Evolutionary conservation across 2,888 invertebrate species (phyloP).

Genomic region (Hemithea aestivaria): DNA sequence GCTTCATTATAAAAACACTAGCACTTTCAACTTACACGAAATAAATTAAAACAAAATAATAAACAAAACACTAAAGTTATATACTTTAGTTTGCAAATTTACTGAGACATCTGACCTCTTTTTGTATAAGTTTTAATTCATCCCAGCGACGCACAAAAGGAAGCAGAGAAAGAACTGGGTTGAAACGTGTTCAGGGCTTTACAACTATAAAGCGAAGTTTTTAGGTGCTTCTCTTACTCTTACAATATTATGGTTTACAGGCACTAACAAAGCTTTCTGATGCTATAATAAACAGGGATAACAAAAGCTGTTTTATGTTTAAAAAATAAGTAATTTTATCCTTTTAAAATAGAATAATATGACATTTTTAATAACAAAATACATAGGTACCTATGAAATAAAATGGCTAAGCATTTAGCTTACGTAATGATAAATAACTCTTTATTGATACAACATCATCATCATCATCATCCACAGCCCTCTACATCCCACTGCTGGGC

Average conservation of each 20-base stretch:
- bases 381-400: no score
- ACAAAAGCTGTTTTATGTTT: no score
- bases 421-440: no score
- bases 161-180: slow-evolving; percentile 19
- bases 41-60: not conserved
- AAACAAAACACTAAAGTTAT: not conserved
- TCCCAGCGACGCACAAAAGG: slow-evolving; percentile 19
- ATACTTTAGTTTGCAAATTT: slow-evolving; percentile 16
- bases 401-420: no score
- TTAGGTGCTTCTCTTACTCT: slow-evolving; percentile 5
- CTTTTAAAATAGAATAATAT: no score
- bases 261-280: slow-evolving; percentile 5
- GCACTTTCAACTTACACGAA: not conserved
- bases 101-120: slow-evolving; percentile 22
- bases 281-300: not conserved
- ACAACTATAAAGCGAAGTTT: slow-evolving; percentile 19
- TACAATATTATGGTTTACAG: slow-evolving; percentile 10
- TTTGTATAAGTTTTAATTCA: slow-evolving; percentile 24
- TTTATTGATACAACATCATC: no score
- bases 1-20: no score
- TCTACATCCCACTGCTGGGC: no score
- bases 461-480: no score
- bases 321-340: no score
- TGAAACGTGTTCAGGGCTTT: slow-evolving; percentile 18
- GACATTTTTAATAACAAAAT: no score